Percentiles rank a stretch among this genome's conserved stretches.
Conservation (phyloP, 2,113 vertebrate species). For the Nothoprocta perdicaria region DNA sequence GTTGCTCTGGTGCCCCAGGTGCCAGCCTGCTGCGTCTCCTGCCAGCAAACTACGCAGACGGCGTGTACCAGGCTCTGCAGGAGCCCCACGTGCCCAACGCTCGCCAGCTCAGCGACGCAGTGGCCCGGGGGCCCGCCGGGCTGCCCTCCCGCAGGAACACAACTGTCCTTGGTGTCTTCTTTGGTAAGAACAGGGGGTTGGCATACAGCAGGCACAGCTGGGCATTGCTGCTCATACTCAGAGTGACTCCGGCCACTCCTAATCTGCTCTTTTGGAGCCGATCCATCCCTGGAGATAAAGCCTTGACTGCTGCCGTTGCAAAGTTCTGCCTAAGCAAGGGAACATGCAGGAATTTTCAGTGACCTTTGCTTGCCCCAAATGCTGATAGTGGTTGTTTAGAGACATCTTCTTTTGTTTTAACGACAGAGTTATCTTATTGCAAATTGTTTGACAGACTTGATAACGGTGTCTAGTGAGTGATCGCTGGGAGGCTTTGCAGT, state of each 20-base stretch:
- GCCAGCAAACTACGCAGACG: conserved; percentile 86
- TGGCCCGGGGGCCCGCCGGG: conserved; percentile 76
- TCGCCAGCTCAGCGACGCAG: conserved; percentile 79
- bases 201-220: accelerated
- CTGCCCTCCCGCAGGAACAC: conserved; percentile 80
- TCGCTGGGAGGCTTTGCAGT: background rate
- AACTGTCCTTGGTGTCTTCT: conserved; percentile 90
- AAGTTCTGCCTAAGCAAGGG: background rate
- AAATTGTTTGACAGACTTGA: accelerated
- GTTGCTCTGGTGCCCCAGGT: conserved; percentile 74
- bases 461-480: accelerated
- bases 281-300: accelerated
- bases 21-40: conserved; percentile 82
- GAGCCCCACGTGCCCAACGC: conserved; percentile 88
- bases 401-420: background rate
- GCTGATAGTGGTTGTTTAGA: background rate
- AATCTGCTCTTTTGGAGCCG: background rate
- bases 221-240: background rate
- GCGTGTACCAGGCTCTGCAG: conserved; percentile 83
- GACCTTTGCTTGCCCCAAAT: background rate
- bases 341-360: accelerated
- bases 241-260: background rate
- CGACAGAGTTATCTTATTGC: accelerated
- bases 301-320: background rate
- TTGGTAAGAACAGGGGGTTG: conserved; percentile 80